Evolutionary conservation across 2,888 invertebrate genomes (phyloP).

Genomic region (Leucophenga maculata): DNA sequence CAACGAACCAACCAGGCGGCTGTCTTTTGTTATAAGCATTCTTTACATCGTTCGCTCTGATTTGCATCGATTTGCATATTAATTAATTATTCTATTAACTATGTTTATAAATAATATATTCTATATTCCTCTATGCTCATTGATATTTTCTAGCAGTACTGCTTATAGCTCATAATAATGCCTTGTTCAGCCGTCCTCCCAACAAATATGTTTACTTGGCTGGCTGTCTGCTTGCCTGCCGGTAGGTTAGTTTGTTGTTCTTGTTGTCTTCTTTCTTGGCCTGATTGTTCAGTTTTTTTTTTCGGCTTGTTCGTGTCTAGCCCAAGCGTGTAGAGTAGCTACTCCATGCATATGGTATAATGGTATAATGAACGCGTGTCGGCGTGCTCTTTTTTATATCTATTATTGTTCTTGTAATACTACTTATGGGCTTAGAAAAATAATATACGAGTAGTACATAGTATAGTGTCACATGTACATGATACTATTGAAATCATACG

Average conservation of each 20-base stretch:
- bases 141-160: slow-evolving; percentile 36
- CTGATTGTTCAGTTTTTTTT: slow-evolving; percentile 32
- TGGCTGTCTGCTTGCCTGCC: slow-evolving; percentile 3
- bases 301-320: slow-evolving; percentile 37
- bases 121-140: slow-evolving; percentile 46
- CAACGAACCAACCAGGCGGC: not conserved
- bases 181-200: not conserved
- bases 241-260: not conserved
- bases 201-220: not conserved
- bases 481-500: not conserved
- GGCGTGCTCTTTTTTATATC: slow-evolving; percentile 1
- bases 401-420: slow-evolving; percentile 1
- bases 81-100: slow-evolving; percentile 58
- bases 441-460: slow-evolving; percentile 1
- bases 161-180: no score
- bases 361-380: slow-evolving; percentile 4
- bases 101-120: slow-evolving; percentile 44
- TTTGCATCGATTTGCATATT: slow-evolving; percentile 63
- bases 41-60: slow-evolving; percentile 44
- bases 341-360: not conserved
- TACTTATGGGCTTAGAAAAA: slow-evolving; percentile 22
- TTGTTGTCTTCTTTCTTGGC: slow-evolving; percentile 44
- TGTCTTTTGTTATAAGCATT: no score
- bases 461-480: not conserved
- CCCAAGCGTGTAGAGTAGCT: not conserved